phyloP scores from a whole-genome alignment of 2,113 vertebrate species.

The Symphodus melops region DNA sequence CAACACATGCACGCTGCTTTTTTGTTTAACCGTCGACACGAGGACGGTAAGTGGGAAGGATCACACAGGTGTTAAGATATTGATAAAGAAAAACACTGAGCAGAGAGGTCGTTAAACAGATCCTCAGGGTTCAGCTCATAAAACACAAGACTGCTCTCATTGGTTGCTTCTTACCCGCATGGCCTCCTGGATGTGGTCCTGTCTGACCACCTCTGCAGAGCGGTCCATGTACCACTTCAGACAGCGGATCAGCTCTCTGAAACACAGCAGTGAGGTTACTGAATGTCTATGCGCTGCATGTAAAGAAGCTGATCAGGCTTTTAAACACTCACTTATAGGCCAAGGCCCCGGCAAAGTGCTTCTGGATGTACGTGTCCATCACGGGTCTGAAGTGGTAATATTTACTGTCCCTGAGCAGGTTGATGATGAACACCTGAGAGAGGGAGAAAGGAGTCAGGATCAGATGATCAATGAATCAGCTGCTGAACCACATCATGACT shows the following conservation, averaged over 20 bases:
- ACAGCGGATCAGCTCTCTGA: constrained; percentile 96
- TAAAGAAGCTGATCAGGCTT: too few species aligned
- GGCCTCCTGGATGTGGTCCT: constrained; percentile 98
- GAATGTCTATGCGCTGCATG: not conserved
- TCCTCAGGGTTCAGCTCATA: too few species aligned
- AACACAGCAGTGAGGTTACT: constrained; percentile 28
- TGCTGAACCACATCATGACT: too few species aligned
- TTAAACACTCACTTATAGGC: constrained; percentile 92
- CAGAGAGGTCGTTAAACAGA: not conserved
- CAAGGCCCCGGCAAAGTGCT: constrained; percentile 97
- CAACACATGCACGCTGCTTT: not conserved
- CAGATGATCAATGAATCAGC: too few species aligned
- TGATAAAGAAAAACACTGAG: not conserved
- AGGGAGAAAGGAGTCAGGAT: not conserved
- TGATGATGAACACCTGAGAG: constrained; percentile 96
- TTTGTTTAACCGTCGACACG: not conserved
- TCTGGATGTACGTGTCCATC: constrained; percentile 99
- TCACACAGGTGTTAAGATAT: not conserved
- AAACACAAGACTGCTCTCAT: too few species aligned
- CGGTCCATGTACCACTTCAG: constrained; percentile 99
- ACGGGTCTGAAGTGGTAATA: constrained; percentile 98
- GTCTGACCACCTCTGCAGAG: constrained; percentile 93
- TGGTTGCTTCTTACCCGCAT: constrained; percentile 87
- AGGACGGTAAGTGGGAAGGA: not conserved
- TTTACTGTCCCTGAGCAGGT: constrained; percentile 97